Conservation (phyloP, 2,888 invertebrate species). For the Phymatocera aterrima region DNA sequence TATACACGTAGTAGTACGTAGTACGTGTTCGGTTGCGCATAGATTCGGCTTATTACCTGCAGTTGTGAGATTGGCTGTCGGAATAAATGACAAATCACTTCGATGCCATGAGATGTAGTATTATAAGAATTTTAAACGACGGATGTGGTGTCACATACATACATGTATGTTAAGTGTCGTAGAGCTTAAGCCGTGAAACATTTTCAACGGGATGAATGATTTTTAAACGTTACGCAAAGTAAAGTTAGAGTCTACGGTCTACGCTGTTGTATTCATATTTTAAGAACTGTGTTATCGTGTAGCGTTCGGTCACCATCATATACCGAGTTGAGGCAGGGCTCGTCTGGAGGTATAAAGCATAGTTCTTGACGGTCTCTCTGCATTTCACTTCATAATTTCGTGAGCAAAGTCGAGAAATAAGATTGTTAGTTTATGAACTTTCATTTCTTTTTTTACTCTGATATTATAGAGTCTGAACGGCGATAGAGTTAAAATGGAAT, state of each 20-base stretch:
- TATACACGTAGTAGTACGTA: too few relatives aligned
- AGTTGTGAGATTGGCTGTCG: not conserved
- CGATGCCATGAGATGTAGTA: not conserved
- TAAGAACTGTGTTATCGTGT: slow-evolving; percentile 30
- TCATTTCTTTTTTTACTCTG: slow-evolving; percentile 5
- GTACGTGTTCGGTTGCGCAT: not conserved
- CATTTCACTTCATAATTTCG: slow-evolving; percentile 11
- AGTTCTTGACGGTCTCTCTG: slow-evolving; percentile 6
- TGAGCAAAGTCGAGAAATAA: not conserved
- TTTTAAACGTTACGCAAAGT: not conserved
- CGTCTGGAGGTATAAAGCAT: slow-evolving; percentile 24
- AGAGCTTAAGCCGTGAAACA: not conserved
- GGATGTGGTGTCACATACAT: too few relatives aligned
- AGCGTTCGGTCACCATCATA: not conserved
- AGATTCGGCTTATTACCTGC: not conserved
- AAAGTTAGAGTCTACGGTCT: not conserved
- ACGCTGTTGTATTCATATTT: slow-evolving; percentile 29
- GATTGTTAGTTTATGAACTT: slow-evolving; percentile 24
- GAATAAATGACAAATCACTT: not conserved
- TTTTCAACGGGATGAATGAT: not conserved
- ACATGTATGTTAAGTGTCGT: not conserved
- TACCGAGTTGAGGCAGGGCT: slow-evolving; percentile 16
- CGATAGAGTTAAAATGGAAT: slow-evolving; percentile 66
- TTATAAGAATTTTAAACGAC: not conserved
- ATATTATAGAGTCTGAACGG: slow-evolving; percentile 44